Evolutionary conservation across 2,888 invertebrate genomes (phyloP).

Genomic region (Drosophila silvestris): DNA sequence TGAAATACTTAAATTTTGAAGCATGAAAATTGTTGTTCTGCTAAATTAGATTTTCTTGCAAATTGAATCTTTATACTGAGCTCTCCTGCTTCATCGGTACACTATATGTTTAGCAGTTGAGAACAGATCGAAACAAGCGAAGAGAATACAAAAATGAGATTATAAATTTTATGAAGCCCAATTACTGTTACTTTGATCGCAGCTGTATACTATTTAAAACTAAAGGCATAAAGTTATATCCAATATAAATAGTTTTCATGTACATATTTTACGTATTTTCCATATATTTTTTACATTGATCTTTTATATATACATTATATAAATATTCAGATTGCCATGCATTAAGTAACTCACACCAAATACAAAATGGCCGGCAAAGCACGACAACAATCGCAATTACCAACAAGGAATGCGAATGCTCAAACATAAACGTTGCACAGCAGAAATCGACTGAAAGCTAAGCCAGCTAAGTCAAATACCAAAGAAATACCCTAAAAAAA

Average conservation of each 20-base stretch:
- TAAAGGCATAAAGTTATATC: not conserved
- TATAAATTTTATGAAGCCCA: too few relatives aligned
- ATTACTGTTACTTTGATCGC: too few relatives aligned
- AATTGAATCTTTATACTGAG: not conserved
- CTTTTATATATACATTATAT: not conserved
- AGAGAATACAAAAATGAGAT: too few relatives aligned
- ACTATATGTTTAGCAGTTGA: too few relatives aligned
- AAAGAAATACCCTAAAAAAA: constrained; percentile 19
- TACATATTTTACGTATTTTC: not conserved
- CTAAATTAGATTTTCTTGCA: not conserved
- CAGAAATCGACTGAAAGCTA: not conserved
- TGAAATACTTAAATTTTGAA: not conserved
- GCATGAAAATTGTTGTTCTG: not conserved
- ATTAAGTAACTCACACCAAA: not conserved
- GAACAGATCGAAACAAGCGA: too few relatives aligned
- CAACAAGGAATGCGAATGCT: constrained; percentile 14
- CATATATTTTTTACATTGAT: not conserved
- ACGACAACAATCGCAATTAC: constrained; percentile 12
- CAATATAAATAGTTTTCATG: not conserved
- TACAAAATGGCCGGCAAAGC: not conserved
- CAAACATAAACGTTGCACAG: constrained; percentile 43
- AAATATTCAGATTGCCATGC: not conserved
- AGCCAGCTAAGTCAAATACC: constrained; percentile 32
- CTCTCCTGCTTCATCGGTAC: not conserved
- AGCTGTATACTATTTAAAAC: too few relatives aligned